These are phyloP conservation scores for Sitophilus oryzae DNA, from an alignment of 1,140 invertebrate species.

Conservation along the genomic window DNA sequence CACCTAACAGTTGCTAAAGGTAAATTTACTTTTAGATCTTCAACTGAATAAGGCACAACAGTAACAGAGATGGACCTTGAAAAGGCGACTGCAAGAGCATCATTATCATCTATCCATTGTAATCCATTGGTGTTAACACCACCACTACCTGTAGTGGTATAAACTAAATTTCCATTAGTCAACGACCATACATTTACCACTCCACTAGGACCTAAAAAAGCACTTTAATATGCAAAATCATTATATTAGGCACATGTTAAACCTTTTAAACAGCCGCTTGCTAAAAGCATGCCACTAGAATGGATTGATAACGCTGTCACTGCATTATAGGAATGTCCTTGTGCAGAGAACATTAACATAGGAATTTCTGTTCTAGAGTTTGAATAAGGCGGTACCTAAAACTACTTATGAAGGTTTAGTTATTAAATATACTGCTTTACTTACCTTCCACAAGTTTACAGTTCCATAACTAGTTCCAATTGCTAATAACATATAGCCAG, in stretches of 20 bases:
- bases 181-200: slow-evolving; percentile 62
- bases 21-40: slow-evolving; percentile 45
- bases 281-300: slow-evolving; percentile 50
- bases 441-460: slow-evolving; percentile 49
- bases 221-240: neutral
- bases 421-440: neutral
- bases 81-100: slow-evolving; percentile 49
- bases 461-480: slow-evolving; percentile 50
- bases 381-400: slow-evolving; percentile 41
- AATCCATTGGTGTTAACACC: slow-evolving; percentile 47
- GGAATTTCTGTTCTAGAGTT: slow-evolving; percentile 32
- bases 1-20: slow-evolving; percentile 50
- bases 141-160: slow-evolving; percentile 53
- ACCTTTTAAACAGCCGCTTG: slow-evolving; percentile 47
- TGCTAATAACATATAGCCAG: slow-evolving; percentile 42
- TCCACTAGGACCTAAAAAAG: slow-evolving; percentile 44
- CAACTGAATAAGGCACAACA: slow-evolving; percentile 46
- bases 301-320: slow-evolving; percentile 51
- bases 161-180: slow-evolving; percentile 52
- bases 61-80: slow-evolving; percentile 51
- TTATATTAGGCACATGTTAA: neutral
- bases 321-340: slow-evolving; percentile 51
- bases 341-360: slow-evolving; percentile 44
- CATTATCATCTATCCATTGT: slow-evolving; percentile 47
- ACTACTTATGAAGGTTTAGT: neutral